phyloP scores from a whole-genome alignment of 2,888 invertebrate genomes.

The Tubulanus polymorphus region DNA sequence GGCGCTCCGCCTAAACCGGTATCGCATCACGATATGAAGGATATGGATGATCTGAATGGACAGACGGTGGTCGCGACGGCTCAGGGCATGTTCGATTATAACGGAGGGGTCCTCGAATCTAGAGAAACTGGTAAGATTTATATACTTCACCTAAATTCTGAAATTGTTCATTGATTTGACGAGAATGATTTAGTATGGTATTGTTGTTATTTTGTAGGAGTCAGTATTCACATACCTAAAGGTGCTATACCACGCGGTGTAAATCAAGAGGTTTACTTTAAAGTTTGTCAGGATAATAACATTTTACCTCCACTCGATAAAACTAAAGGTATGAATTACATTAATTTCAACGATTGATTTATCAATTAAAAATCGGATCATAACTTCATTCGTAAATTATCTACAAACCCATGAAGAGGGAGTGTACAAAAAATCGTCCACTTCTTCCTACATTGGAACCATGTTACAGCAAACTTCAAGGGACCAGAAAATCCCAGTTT shows the following conservation, averaged over 20 bases:
- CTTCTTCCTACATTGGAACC: too few species aligned
- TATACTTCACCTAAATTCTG: not conserved
- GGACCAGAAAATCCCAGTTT: too few species aligned
- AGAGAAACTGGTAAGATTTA: conserved; percentile 67
- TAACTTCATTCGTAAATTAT: too few species aligned
- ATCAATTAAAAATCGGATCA: too few species aligned
- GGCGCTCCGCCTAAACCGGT: not conserved
- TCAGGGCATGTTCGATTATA: conserved; percentile 45
- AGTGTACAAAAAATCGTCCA: too few species aligned
- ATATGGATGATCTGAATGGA: too few species aligned
- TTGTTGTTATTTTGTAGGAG: conserved; percentile 55
- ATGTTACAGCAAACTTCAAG: too few species aligned
- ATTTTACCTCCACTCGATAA: conserved; percentile 76
- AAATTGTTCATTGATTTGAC: not conserved
- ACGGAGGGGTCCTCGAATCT: conserved; percentile 75
- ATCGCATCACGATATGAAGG: too few species aligned
- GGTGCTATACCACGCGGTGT: conserved; percentile 79
- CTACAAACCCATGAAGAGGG: too few species aligned
- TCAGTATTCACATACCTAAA: conserved; percentile 81
- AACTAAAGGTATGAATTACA: conserved; percentile 78
- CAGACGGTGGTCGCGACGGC: conserved; percentile 51
- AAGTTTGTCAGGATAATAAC: conserved; percentile 65
- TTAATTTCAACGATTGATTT: too few species aligned
- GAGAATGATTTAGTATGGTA: not conserved
- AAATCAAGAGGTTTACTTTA: conserved; percentile 90